A percentile compares a stretch with the other conserved stretches of the same genome.
Conservation (phyloP, 2,797 vertebrate genomes). For the Lepilemur septentrionalis region DNA sequence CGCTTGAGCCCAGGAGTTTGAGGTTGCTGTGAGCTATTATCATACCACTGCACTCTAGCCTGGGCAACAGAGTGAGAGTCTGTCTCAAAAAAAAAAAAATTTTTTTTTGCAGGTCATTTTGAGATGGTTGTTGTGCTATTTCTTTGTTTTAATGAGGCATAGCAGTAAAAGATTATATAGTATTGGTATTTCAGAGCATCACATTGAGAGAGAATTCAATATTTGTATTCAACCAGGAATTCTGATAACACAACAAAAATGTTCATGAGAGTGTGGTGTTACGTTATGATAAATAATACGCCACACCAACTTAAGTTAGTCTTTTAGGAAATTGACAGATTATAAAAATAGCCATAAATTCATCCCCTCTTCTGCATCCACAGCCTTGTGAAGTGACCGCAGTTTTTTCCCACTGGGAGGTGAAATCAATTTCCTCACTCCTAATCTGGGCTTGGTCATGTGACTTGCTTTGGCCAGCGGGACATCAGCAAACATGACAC, state of each 20-base stretch:
- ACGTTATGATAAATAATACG: background rate
- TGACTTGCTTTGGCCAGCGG: background rate
- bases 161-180: background rate
- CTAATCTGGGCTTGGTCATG: background rate
- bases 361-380: background rate
- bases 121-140: background rate
- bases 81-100: background rate
- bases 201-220: background rate
- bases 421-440: background rate
- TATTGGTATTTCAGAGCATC: slow-evolving; percentile 14
- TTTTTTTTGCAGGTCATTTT: background rate
- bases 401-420: background rate
- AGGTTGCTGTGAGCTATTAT: too few species aligned
- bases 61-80: too few species aligned
- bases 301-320: background rate
- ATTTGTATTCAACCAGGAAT: background rate
- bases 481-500: background rate
- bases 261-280: background rate
- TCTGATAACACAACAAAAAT: background rate
- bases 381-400: background rate
- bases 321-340: background rate
- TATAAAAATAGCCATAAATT: background rate
- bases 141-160: background rate
- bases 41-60: too few species aligned
- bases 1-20: too few species aligned